phyloP scores from a whole-genome alignment of 2,113 vertebrate genomes.

The Oplegnathus fasciatus region DNA sequence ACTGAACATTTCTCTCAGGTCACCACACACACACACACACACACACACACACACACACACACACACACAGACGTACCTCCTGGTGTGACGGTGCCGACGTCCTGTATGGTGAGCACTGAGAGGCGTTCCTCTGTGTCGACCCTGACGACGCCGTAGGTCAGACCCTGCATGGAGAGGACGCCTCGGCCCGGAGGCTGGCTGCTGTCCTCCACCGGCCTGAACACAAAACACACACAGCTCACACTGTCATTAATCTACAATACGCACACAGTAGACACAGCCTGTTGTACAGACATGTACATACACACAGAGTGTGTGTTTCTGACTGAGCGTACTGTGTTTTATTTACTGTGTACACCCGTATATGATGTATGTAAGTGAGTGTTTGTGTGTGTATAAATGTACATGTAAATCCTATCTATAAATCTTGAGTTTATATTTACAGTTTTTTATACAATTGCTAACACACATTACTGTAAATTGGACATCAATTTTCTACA shows the following conservation, averaged over 20 bases:
- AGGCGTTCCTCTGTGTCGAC: conserved; percentile 98
- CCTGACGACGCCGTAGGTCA: conserved; percentile 94
- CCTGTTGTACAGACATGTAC: background rate
- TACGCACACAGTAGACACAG: background rate
- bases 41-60: background rate
- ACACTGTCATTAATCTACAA: background rate
- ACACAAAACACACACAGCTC: background rate
- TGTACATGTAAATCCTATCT: too few species aligned
- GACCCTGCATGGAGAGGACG: conserved; percentile 97
- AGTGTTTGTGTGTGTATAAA: too few species aligned
- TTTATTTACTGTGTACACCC: too few species aligned
- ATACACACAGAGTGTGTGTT: background rate
- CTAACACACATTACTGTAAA: too few species aligned
- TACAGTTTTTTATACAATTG: too few species aligned
- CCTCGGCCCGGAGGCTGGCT: conserved; percentile 97
- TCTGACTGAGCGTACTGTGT: too few species aligned
- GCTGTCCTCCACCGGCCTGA: conserved; percentile 96
- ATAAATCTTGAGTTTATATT: too few species aligned
- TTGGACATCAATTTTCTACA: too few species aligned
- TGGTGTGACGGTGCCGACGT: conserved; percentile 96
- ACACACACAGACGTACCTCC: conserved; percentile 86
- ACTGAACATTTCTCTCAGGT: background rate
- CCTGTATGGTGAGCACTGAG: conserved; percentile 97
- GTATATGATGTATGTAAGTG: too few species aligned
- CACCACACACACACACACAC: background rate